phyloP scores from a whole-genome alignment of 2,888 invertebrate genomes.

The Lumbricus terrestris region DNA sequence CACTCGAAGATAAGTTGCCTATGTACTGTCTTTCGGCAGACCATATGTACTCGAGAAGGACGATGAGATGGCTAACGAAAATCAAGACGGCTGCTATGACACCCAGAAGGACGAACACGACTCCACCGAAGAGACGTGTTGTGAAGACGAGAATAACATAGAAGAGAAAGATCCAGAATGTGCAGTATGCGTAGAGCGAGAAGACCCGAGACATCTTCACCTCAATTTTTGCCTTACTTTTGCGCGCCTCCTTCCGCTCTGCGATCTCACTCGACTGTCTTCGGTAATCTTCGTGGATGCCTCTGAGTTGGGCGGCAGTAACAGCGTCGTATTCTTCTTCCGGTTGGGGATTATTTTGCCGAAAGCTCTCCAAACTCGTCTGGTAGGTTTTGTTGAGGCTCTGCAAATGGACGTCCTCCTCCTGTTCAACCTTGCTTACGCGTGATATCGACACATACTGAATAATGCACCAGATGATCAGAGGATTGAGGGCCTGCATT shows the following conservation, averaged over 20 bases:
- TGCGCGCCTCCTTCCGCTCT: not conserved
- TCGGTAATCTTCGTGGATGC: not conserved
- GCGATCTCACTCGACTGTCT: not conserved
- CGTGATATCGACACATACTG: not conserved
- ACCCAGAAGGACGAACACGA: not conserved
- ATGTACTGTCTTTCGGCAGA: slow-evolving; percentile 15
- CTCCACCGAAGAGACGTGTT: not conserved
- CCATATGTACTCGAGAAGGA: not conserved
- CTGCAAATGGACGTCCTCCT: not conserved
- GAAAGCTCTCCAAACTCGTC: not conserved
- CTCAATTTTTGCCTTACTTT: not conserved
- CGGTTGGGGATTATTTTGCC: not conserved
- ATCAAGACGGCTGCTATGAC: not conserved
- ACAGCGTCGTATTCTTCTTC: slow-evolving; percentile 8
- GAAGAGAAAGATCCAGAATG: not conserved
- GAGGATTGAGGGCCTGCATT: not conserved
- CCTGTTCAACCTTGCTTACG: not conserved
- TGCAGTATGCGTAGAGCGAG: not conserved
- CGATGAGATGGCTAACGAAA: not conserved
- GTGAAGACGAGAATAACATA: not conserved
- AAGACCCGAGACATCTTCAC: not conserved
- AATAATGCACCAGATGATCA: not conserved
- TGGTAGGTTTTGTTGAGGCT: not conserved
- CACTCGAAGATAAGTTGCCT: not conserved
- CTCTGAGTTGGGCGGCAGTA: not conserved